Evolutionary conservation across 2,113 vertebrate species (phyloP).

Genomic region (Choloepus hoffmanni): DNA sequence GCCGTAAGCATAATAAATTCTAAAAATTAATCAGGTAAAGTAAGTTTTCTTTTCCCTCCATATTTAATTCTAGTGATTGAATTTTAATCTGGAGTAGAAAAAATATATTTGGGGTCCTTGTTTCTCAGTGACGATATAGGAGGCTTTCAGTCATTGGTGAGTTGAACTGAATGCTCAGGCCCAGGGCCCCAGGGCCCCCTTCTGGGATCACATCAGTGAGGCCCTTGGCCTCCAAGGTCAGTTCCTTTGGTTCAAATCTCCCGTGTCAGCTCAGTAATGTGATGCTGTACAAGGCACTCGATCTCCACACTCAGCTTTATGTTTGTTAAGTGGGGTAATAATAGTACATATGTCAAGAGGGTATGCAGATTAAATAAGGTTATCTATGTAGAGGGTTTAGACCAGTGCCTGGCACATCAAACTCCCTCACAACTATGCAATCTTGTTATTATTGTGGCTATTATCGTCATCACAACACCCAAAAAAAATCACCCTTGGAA

Average conservation of each 20-base stretch:
- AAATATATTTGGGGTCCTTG: neutral
- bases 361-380: neutral
- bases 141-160: neutral
- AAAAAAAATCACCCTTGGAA: neutral
- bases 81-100: conserved; percentile 10
- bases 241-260: neutral
- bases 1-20: neutral
- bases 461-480: neutral
- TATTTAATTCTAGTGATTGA: neutral
- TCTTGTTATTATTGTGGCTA: neutral
- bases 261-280: neutral
- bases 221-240: neutral
- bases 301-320: neutral
- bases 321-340: neutral
- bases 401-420: neutral
- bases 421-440: neutral
- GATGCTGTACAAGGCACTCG: neutral
- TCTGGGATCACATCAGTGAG: neutral
- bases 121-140: neutral
- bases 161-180: neutral
- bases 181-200: no score
- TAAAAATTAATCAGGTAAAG: conserved; percentile 54
- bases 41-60: neutral
- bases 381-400: neutral
- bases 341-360: neutral